Evolutionary conservation across 2,113 vertebrate genomes (phyloP).

Genomic region (Hemicordylus capensis): DNA sequence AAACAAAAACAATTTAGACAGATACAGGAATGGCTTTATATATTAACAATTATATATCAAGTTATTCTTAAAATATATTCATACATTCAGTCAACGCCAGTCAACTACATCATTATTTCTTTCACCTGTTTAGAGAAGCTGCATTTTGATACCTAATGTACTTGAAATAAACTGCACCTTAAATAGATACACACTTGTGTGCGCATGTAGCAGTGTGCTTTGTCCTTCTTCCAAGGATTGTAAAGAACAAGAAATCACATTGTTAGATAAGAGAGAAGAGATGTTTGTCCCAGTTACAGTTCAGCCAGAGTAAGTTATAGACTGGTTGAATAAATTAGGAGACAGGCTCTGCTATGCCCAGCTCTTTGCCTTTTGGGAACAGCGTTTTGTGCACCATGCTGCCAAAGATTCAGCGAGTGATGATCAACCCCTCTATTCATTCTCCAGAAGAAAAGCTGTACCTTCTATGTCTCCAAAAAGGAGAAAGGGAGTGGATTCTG

Average conservation of each 20-base stretch:
- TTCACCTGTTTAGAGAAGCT: background rate
- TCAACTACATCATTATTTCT: background rate
- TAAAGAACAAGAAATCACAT: slow-evolving; percentile 14
- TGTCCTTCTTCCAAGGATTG: slow-evolving; percentile 6
- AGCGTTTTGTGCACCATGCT: background rate
- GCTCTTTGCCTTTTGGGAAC: slow-evolving; percentile 26
- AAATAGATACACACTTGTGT: background rate
- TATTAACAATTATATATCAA: background rate
- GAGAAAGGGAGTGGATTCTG: background rate
- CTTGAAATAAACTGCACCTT: background rate
- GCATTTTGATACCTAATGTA: background rate
- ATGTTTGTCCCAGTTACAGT: slow-evolving; percentile 20
- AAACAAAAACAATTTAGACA: background rate
- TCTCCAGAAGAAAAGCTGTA: background rate
- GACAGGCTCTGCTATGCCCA: slow-evolving; percentile 5
- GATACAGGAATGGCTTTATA: background rate
- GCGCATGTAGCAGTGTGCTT: background rate
- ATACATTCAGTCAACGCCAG: background rate
- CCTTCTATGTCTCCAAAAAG: background rate
- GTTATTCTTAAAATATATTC: background rate
- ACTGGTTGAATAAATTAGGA: slow-evolving; percentile 47
- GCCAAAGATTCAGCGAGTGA: background rate
- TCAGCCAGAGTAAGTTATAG: slow-evolving; percentile 32
- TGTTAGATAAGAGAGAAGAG: slow-evolving; percentile 2
- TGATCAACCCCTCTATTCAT: background rate